These are phyloP conservation scores for Poicephalus meyeri DNA, from an alignment of 2,113 vertebrate species.

Conservation along the genomic window DNA sequence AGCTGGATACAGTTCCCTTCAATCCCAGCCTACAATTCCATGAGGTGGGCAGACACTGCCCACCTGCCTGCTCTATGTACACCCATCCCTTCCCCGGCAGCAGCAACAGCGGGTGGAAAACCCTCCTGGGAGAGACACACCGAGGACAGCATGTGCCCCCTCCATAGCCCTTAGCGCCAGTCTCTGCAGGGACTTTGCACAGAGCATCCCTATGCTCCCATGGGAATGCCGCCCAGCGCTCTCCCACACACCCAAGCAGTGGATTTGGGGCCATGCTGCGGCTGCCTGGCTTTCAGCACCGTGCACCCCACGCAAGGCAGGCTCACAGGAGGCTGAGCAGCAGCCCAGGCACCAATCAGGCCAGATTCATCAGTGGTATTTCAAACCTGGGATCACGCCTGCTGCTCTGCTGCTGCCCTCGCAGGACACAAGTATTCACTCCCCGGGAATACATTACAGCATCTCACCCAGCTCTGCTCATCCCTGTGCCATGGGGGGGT, in stretches of 20 bases:
- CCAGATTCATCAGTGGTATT: neutral
- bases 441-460: neutral
- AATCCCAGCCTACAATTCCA: neutral
- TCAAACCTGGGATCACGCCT: fast-evolving
- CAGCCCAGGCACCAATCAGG: neutral
- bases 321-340: neutral
- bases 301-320: fast-evolving
- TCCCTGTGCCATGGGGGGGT: fast-evolving
- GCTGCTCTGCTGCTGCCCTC: neutral
- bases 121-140: neutral
- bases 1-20: neutral
- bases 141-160: too few species aligned
- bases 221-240: fast-evolving
- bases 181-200: too few species aligned
- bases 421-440: neutral
- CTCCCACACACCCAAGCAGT: neutral
- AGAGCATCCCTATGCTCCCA: neutral
- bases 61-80: fast-evolving
- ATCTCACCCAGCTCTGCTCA: neutral
- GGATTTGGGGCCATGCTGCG: neutral
- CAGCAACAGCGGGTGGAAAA: neutral
- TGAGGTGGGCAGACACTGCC: neutral
- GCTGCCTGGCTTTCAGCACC: neutral
- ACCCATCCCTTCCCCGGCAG: neutral
- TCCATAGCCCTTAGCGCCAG: neutral